These are phyloP conservation scores for Leptonema lineaticorne DNA, from an alignment of 1,140 invertebrate species.

Conservation along the genomic window DNA sequence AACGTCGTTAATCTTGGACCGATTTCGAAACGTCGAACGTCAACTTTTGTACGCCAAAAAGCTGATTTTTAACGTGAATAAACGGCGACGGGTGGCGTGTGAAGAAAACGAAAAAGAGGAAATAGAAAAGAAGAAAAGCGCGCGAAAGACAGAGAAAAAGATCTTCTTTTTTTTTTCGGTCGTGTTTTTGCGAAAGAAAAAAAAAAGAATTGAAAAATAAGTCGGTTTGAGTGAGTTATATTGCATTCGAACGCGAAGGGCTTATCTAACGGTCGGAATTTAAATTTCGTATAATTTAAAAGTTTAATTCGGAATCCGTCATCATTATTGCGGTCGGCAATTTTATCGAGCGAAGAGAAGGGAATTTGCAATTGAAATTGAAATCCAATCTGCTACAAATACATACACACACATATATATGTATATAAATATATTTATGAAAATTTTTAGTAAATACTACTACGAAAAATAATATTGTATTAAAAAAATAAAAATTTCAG, in stretches of 20 bases:
- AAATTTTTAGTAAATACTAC: too few species aligned
- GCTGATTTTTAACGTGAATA: too few species aligned
- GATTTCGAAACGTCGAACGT: too few species aligned
- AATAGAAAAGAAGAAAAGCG: too few species aligned
- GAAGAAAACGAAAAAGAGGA: too few species aligned
- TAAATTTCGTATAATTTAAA: slow-evolving; percentile 15
- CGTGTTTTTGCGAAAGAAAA: neutral
- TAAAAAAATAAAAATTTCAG: too few species aligned
- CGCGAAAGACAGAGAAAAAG: too few species aligned
- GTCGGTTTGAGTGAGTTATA: neutral
- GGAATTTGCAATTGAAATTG: slow-evolving; percentile 15
- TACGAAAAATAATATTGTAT: too few species aligned
- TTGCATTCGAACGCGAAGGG: slow-evolving; percentile 2
- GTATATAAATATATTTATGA: neutral
- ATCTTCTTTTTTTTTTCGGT: neutral
- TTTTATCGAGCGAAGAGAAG: neutral
- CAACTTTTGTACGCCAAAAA: too few species aligned
- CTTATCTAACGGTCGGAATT: neutral
- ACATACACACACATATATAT: neutral
- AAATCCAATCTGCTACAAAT: slow-evolving; percentile 8
- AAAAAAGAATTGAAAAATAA: neutral
- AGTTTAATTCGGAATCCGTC: slow-evolving; percentile 18
- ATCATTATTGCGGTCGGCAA: slow-evolving; percentile 5
- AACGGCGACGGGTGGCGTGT: too few species aligned
- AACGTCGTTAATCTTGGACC: too few species aligned